Evolutionary conservation across 2,888 invertebrate species (phyloP).

Genomic region (Mylabris sibirica): DNA sequence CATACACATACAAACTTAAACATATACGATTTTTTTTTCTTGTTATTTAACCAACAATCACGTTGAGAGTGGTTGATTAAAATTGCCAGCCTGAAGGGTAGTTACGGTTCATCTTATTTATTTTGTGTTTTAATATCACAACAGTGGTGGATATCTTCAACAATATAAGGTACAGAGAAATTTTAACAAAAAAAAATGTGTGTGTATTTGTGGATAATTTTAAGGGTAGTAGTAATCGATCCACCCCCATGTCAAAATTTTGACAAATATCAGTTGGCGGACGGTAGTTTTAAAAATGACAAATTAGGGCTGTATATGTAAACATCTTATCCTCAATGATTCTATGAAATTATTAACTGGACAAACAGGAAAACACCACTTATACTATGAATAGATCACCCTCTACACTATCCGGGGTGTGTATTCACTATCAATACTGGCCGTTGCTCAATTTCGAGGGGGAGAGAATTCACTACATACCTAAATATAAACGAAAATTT

Average conservation of each 20-base stretch:
- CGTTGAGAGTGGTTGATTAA: constrained; percentile 1
- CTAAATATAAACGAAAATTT: not conserved
- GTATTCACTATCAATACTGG: not conserved
- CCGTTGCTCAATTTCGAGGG: not conserved
- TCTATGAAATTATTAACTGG: constrained; percentile 39
- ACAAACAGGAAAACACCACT: constrained; percentile 51
- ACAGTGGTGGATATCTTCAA: not conserved
- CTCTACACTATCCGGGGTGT: constrained; percentile 24
- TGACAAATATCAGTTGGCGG: not conserved
- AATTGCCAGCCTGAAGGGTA: not conserved
- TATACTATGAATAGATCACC: constrained; percentile 38
- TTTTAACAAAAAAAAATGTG: not conserved
- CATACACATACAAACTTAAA: not conserved
- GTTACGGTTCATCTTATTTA: not conserved
- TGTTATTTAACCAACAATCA: not conserved
- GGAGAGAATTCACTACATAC: not conserved
- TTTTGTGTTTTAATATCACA: not conserved
- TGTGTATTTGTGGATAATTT: not conserved
- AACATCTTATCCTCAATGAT: constrained; percentile 22
- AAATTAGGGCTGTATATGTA: constrained; percentile 4
- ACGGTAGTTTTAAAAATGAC: not conserved
- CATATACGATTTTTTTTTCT: not conserved
- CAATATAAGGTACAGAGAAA: not conserved
- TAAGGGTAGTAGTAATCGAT: not conserved
- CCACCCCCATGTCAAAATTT: not conserved